Conservation (phyloP, 2,888 invertebrate genomes). For the Perizoma flavofasciatum region DNA sequence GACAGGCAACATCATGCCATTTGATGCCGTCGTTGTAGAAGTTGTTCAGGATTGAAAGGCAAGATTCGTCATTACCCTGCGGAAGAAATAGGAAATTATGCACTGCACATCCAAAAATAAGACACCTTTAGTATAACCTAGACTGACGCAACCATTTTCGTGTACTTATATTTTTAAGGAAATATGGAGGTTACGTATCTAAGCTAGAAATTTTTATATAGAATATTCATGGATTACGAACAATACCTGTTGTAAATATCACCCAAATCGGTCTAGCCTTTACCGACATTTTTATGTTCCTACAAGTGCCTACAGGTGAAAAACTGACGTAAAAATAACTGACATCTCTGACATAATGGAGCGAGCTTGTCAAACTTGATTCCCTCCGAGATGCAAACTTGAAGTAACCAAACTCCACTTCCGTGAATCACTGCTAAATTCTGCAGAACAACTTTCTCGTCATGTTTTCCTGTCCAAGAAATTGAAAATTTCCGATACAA, state of each 20-base stretch:
- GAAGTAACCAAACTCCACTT: constrained; percentile 28
- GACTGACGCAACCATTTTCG: too few species aligned
- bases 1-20: constrained; percentile 95
- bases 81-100: constrained; percentile 1
- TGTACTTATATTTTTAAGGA: too few species aligned
- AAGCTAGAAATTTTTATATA: too few species aligned
- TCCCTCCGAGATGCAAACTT: constrained; percentile 28
- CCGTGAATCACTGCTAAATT: constrained; percentile 45
- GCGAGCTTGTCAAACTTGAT: constrained; percentile 29
- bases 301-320: too few species aligned
- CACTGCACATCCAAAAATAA: background rate
- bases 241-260: too few species aligned
- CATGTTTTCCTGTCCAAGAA: constrained; percentile 39
- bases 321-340: too few species aligned
- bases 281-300: too few species aligned
- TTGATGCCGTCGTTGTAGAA: constrained; percentile 95
- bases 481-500: constrained; percentile 41
- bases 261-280: too few species aligned
- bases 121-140: too few species aligned
- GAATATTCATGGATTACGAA: too few species aligned
- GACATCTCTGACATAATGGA: constrained; percentile 6
- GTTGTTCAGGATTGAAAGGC: constrained; percentile 94
- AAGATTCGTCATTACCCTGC: constrained; percentile 95
- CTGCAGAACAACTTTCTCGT: constrained; percentile 51
- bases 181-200: too few species aligned